These are phyloP conservation scores for Eriosoma lanigerum DNA, from an alignment of 1,140 invertebrate species.

Conservation along the genomic window DNA sequence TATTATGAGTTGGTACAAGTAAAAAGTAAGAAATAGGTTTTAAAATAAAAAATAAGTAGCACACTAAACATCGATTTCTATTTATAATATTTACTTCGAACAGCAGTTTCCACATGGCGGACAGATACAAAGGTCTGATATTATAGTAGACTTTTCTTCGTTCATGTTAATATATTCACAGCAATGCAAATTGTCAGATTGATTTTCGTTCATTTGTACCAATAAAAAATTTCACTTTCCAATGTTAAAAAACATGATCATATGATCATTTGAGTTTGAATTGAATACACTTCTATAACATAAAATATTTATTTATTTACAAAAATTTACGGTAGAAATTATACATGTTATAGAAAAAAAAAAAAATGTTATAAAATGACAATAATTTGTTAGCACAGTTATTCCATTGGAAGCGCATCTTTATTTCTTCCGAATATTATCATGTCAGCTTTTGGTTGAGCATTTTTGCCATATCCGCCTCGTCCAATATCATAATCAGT, in stretches of 20 bases:
- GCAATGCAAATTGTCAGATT: constrained; percentile 60
- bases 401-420: constrained; percentile 45
- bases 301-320: constrained; percentile 51
- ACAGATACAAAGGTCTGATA: constrained; percentile 65
- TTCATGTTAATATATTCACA: constrained; percentile 63
- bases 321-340: neutral
- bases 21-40: too few species aligned
- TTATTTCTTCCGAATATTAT: constrained; percentile 44
- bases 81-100: constrained; percentile 58
- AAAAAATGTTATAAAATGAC: neutral
- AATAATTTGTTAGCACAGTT: neutral
- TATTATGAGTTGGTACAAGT: too few species aligned
- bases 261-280: constrained; percentile 27
- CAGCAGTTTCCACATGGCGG: constrained; percentile 61
- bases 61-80: neutral
- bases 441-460: constrained; percentile 74
- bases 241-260: constrained; percentile 32
- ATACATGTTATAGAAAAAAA: neutral
- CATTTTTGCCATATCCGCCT: constrained; percentile 95
- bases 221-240: constrained; percentile 34
- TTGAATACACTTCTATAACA: constrained; percentile 45
- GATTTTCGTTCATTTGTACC: constrained; percentile 37
- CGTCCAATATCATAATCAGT: constrained; percentile 95
- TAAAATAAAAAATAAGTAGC: neutral
- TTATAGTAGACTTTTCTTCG: constrained; percentile 61